Base-by-base conservation (phyloP, 23 tunicate genomes). In the Halocynthia roretzi region DNA sequence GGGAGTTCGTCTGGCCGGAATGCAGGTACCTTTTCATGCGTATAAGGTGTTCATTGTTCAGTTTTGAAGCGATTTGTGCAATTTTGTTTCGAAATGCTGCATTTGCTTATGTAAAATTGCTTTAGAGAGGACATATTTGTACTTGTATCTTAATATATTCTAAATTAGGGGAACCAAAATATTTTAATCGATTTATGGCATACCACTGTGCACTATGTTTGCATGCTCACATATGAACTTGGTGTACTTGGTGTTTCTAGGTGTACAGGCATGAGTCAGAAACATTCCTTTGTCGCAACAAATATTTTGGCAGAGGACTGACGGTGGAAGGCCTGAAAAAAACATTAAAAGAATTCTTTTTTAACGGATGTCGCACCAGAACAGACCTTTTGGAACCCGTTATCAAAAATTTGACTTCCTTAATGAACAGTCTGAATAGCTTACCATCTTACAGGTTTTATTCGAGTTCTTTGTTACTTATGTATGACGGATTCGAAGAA, bases 1-100 rank as follows among this genome's bases (percentile, higher is more conserved):
- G 19, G 99, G 99, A 6, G 79, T 94, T 61, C 40, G 99, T 5
- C 87, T 94, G 5, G 78, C 84, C 0, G 99, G 99, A 20, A 88
- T 94, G 91, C 99, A 93, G 94, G 98, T 93, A 76, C 12, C 51
- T 19, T 68, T 19, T 68, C 72, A 4, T 0, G 5, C 12, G 2
- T 12, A 12, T 22, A 68, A 60, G n/a, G 64, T 60, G n/a, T 15
- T 60, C 17, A n/a, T 4, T 60, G 64, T n/a, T 60, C 17, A 15
- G 64, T 15, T 60, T 2, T 60, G 64, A 2, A 15, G 17, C 2
- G 17, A 60, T 60, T 60, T 60, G 2, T 60, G n/a, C 2, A 60
- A 60, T 60, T 4, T 58, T 17, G 64, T 58, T 58, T 58, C 4
- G n/a, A 17, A 17, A 14, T 58, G 64, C 12, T 68, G 19, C 72